Evolutionary conservation across 2,113 vertebrate genomes (phyloP).

Genomic region (Epinephelus cyanopodus): DNA sequence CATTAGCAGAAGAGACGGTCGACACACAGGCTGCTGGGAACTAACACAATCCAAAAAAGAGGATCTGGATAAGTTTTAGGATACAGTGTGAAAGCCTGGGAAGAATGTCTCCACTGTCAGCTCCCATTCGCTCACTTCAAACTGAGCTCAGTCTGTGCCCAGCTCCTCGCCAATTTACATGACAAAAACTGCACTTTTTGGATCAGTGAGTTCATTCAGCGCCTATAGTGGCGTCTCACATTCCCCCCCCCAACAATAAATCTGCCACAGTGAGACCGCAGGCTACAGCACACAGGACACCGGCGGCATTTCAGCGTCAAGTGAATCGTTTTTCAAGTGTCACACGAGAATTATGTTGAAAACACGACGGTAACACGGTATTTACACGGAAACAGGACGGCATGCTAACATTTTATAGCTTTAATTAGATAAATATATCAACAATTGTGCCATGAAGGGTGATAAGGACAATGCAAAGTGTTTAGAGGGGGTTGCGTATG

Average conservation of each 20-base stretch:
- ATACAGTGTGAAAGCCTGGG: not conserved
- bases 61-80: not conserved
- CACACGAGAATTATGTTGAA: not conserved
- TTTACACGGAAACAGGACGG: not conserved
- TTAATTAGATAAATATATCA: not conserved
- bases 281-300: not conserved
- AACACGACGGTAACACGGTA: not conserved
- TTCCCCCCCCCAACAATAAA: constrained; percentile 20
- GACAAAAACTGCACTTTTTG: constrained; percentile 75
- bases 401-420: not conserved
- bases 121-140: not conserved
- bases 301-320: not conserved
- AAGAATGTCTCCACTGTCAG: constrained; percentile 8
- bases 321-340: not conserved
- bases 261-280: not conserved
- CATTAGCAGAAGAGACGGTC: constrained; percentile 5
- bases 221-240: constrained; percentile 40
- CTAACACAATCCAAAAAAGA: not conserved
- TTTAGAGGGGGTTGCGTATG: not conserved
- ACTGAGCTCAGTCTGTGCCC: constrained; percentile 16
- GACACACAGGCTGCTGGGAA: not conserved
- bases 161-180: constrained; percentile 73
- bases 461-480: not conserved
- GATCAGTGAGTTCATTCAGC: constrained; percentile 68
- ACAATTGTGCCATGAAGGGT: not conserved